A percentile compares a stretch with the other conserved stretches of the same genome.
Evolutionary conservation across 2,888 invertebrate species (phyloP).

Genomic region (Oxytorus armatus): DNA sequence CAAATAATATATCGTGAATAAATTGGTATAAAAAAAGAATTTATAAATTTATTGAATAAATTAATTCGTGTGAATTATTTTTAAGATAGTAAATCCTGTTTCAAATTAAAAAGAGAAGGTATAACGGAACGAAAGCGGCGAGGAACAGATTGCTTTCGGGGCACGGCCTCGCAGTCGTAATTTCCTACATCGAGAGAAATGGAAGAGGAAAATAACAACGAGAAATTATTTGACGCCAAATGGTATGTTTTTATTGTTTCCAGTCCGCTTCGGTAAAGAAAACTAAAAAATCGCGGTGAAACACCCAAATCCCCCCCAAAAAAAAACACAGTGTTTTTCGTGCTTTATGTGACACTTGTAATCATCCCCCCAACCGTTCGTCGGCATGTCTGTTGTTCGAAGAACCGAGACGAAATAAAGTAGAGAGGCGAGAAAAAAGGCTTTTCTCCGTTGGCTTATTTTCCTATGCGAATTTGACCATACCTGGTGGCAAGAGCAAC

Average conservation of each 20-base stretch:
- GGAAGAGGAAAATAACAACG: conserved; percentile 22
- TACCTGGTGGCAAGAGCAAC: conserved; percentile 38
- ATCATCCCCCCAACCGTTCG: conserved; percentile 67
- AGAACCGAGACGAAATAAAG: conserved; percentile 40
- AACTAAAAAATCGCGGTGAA: conserved; percentile 53
- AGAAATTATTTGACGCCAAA: conserved; percentile 60
- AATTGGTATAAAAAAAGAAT: too few species aligned
- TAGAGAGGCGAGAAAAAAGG: conserved; percentile 51
- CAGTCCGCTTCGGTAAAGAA: conserved; percentile 19
- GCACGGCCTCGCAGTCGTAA: conserved; percentile 38
- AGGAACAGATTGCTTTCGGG: conserved; percentile 54
- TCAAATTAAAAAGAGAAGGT: not conserved
- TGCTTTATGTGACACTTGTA: conserved; percentile 81
- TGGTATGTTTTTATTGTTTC: conserved; percentile 58
- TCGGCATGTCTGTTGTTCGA: conserved; percentile 18
- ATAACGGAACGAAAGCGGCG: not conserved
- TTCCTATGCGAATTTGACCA: conserved; percentile 57
- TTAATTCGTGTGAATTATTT: too few species aligned
- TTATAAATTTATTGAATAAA: not conserved
- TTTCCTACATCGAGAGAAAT: conserved; percentile 28
- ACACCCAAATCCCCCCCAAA: conserved; percentile 35
- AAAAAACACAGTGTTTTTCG: conserved; percentile 75
- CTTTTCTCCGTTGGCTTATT: conserved; percentile 28
- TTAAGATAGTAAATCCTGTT: not conserved
- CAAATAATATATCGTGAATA: too few species aligned